A percentile compares a stretch with the other conserved stretches of the same genome.
Evolutionary conservation across 1,140 invertebrate genomes (phyloP).

Genomic region (Lordiphosa mommai): DNA sequence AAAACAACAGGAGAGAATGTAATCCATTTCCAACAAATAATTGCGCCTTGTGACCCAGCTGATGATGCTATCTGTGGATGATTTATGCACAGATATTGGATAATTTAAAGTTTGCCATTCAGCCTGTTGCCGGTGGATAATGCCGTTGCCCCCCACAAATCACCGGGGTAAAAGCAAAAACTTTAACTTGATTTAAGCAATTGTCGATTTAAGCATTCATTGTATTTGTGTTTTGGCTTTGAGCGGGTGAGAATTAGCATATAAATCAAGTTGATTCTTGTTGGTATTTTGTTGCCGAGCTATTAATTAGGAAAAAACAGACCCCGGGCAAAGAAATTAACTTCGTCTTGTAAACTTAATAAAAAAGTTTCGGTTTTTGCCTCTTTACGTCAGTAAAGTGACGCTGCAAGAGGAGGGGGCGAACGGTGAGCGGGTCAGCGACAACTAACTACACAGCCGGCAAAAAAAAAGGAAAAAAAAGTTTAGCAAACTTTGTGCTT

Average conservation of each 20-base stretch:
- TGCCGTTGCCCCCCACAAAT: constrained; percentile 4
- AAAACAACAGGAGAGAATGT: not conserved
- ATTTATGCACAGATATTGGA: constrained; percentile 54
- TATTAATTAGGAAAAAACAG: constrained; percentile 60
- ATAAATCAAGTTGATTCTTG: constrained; percentile 61
- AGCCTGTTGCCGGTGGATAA: constrained; percentile 1
- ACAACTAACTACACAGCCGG: not conserved
- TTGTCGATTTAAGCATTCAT: constrained; percentile 16
- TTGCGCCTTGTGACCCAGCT: constrained; percentile 39
- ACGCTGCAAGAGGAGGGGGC: not conserved
- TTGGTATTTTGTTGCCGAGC: constrained; percentile 5
- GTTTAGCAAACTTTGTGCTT: constrained; percentile 33
- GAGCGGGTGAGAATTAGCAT: constrained; percentile 62
- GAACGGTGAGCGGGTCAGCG: not conserved
- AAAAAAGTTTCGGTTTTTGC: constrained; percentile 55
- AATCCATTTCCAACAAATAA: constrained; percentile 40
- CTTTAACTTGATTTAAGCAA: constrained; percentile 25
- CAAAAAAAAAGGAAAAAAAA: constrained; percentile 19
- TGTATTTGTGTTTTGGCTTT: too few species aligned
- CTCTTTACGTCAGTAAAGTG: not conserved
- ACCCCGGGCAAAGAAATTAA: constrained; percentile 53
- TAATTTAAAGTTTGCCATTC: constrained; percentile 50
- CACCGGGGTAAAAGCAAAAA: constrained; percentile 7
- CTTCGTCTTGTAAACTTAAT: constrained; percentile 65
- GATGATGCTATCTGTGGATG: constrained; percentile 54